Base-by-base conservation (phyloP, 2,888 invertebrate genomes). In the Ormyrus rosae region DNA sequence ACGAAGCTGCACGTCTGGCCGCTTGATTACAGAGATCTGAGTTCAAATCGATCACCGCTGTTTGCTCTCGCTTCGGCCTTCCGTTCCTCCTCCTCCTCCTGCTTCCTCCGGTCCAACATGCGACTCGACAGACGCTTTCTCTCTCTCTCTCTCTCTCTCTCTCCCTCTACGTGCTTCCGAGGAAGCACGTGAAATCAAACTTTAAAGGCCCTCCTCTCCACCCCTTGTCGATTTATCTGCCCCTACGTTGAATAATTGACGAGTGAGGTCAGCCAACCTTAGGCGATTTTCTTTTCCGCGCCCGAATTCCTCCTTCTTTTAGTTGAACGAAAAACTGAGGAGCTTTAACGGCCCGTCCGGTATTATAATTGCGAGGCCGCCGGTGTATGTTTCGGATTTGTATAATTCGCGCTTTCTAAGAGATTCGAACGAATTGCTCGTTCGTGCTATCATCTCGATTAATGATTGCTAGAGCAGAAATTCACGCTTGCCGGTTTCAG, bases 21-120 rank as follows among this genome's bases (percentile, higher is more conserved):
- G 87, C 87, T 88, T 90, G 90, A 90, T 90, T 89, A 89, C 89
- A 87, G 88, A 89, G 89, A 89, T 89, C 88, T 85, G 88, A 88
- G 89, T 88, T 89, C 86, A 89, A 90, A 90, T 85, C 84, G 83
- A 85, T 85, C 84, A 76, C 80, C 83, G 77, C 72, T 84, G 81
- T 84, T 85, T 85, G 83, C 83, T 83, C 83, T 67, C 56, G 19
- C 78, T 73, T 34, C 78, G 50, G 51, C 51, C 74, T 64, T 67
- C 74, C 63, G 6, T 46, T 56, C 13, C 55, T n/a, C 67, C 50
- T 0, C 13, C 70, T 45, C 13, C 19, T 48, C 34, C 56, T 45
- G 19, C 55, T 56, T n/a, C 56, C 34, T 46, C 61, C 46, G 72
- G 48, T 72, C 70, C 65, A 51, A 50, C 63, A 67, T 60, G 64